Percentiles rank a stretch among this genome's conserved stretches.
Conservation (phyloP, 2,113 vertebrate species). For the Meleagris gallopavo region DNA sequence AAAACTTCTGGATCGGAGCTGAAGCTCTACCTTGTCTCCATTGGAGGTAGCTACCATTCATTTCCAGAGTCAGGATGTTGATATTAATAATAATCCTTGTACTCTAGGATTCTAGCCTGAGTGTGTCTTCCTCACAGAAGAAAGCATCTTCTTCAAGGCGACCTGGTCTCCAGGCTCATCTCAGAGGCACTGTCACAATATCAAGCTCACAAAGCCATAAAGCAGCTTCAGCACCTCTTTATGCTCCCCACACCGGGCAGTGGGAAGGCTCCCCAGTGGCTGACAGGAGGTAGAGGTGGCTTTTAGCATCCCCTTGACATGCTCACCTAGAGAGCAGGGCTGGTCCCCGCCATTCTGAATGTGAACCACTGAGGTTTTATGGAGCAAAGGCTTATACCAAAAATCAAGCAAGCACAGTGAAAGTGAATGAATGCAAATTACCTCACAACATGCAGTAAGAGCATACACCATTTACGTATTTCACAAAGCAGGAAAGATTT, state of each 20-base stretch:
- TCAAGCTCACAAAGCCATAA: neutral
- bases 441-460: neutral
- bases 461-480: neutral
- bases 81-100: neutral
- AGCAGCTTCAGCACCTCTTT: neutral
- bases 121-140: neutral
- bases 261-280: neutral
- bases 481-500: neutral
- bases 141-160: neutral
- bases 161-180: neutral
- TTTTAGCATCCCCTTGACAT: neutral
- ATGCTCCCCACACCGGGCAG: neutral
- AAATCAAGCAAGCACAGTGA: neutral
- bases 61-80: neutral
- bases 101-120: neutral
- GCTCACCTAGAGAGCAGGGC: rapidly evolving
- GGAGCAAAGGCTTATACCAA: neutral
- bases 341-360: rapidly evolving
- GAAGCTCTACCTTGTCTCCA: neutral
- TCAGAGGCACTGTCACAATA: neutral
- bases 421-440: neutral
- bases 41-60: neutral
- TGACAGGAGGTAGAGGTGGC: neutral
- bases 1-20: neutral
- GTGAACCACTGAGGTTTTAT: neutral